Percentiles rank a stretch among this genome's conserved stretches.
Evolutionary conservation across 2,888 invertebrate genomes (phyloP).

Genomic region (Chymomyza fuscimana): DNA sequence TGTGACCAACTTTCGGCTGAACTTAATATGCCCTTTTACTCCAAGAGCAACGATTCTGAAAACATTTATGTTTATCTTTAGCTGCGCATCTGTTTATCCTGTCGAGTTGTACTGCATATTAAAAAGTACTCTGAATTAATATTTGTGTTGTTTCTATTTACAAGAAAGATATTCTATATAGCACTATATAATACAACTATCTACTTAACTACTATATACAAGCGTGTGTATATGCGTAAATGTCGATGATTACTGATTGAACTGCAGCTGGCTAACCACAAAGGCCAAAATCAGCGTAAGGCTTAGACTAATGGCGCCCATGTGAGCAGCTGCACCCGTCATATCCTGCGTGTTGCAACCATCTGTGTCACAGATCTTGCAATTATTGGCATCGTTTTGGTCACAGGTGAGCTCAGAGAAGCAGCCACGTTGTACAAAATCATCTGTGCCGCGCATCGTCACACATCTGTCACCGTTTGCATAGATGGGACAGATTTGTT

Average conservation of each 20-base stretch:
- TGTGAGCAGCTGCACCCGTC: slow-evolving; percentile 44
- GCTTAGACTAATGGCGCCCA: slow-evolving; percentile 49
- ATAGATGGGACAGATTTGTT: slow-evolving; percentile 68
- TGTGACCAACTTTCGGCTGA: too few species aligned
- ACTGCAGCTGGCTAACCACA: slow-evolving; percentile 29
- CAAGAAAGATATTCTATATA: slow-evolving; percentile 41
- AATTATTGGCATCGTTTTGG: slow-evolving; percentile 42
- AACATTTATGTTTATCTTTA: background rate
- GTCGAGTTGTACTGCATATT: background rate
- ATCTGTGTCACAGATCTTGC: slow-evolving; percentile 60
- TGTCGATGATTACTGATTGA: background rate
- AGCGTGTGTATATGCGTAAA: slow-evolving; percentile 11
- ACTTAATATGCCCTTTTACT: too few species aligned
- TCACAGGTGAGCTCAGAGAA: slow-evolving; percentile 60
- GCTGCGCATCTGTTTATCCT: background rate
- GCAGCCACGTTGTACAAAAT: slow-evolving; percentile 67
- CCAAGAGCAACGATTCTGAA: background rate
- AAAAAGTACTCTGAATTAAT: background rate
- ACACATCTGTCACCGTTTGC: slow-evolving; percentile 64
- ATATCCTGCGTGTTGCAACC: slow-evolving; percentile 68
- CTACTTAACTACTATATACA: slow-evolving; percentile 45
- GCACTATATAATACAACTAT: slow-evolving; percentile 24
- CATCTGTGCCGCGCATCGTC: slow-evolving; percentile 25
- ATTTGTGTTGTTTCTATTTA: slow-evolving; percentile 21
- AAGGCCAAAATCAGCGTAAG: slow-evolving; percentile 56